A percentile compares a stretch with the other conserved stretches of the same genome.
phyloP scores from a whole-genome alignment of 2,797 vertebrate species.

The Atherinosoma microstoma region DNA sequence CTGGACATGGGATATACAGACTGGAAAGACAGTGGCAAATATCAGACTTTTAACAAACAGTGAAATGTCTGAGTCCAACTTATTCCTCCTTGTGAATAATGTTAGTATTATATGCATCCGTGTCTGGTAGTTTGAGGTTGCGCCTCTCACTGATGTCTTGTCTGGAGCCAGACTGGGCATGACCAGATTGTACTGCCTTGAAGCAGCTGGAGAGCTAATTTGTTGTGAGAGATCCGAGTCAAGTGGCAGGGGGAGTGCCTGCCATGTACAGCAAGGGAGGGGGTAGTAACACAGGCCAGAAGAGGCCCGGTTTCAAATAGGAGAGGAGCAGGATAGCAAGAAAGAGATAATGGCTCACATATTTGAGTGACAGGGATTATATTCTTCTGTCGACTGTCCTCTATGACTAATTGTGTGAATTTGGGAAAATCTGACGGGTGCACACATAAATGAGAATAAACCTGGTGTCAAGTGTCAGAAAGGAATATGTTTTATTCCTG shows the following conservation, averaged over 20 bases:
- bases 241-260: constrained; percentile 28
- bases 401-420: constrained; percentile 12
- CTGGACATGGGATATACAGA: constrained; percentile 19
- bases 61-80: constrained; percentile 50
- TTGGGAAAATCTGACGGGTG: constrained; percentile 6
- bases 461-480: constrained; percentile 35
- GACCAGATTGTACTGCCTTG: constrained; percentile 63
- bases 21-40: constrained; percentile 25
- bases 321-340: constrained; percentile 30
- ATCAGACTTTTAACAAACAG: constrained; percentile 34
- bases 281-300: neutral
- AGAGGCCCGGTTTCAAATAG: constrained; percentile 28
- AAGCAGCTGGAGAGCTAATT: constrained; percentile 61
- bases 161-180: constrained; percentile 68
- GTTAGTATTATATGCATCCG: constrained; percentile 51
- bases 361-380: constrained; percentile 23
- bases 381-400: constrained; percentile 4
- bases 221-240: constrained; percentile 48
- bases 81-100: constrained; percentile 50
- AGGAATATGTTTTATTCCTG: constrained; percentile 35
- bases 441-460: constrained; percentile 25
- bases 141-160: constrained; percentile 64
- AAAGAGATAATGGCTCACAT: constrained; percentile 52
- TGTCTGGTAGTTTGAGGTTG: constrained; percentile 66
- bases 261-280: constrained; percentile 30